phyloP scores from a whole-genome alignment of 2,113 vertebrate species.

The Siphamia tubifer region DNA sequence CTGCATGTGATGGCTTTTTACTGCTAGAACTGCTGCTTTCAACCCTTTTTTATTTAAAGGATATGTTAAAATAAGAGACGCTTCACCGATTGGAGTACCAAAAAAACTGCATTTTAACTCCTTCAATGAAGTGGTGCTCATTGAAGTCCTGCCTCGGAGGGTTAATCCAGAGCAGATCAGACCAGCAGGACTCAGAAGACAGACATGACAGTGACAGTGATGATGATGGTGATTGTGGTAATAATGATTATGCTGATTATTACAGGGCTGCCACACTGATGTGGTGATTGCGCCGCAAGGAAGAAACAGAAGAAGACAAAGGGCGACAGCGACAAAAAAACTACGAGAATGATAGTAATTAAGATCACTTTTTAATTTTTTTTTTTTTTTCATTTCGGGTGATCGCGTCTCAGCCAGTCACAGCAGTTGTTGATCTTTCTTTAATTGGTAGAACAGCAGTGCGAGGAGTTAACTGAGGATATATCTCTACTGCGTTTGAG shows the following conservation, averaged over 20 bases:
- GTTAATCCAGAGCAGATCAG: slow-evolving; percentile 4
- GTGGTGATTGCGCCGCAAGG: slow-evolving; percentile 47
- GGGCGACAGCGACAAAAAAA: slow-evolving; percentile 35
- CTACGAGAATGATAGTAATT: slow-evolving; percentile 38
- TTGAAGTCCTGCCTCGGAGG: slow-evolving; percentile 9
- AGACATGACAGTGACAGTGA: slow-evolving; percentile 40
- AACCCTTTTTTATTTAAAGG: slow-evolving; percentile 25
- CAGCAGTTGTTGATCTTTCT: slow-evolving; percentile 58
- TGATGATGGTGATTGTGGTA: slow-evolving; percentile 63
- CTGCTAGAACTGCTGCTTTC: slow-evolving; percentile 61
- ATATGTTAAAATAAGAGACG: slow-evolving; percentile 23
- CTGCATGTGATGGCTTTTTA: slow-evolving; percentile 63
- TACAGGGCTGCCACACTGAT: slow-evolving; percentile 41
- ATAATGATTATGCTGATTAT: slow-evolving; percentile 66
- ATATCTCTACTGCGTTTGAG: slow-evolving; percentile 33
- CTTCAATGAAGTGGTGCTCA: too few species aligned
- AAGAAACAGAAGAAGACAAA: slow-evolving; percentile 46
- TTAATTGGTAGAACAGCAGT: slow-evolving; percentile 54
- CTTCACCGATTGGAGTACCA: not conserved
- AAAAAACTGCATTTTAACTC: too few species aligned
- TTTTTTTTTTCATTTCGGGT: not conserved
- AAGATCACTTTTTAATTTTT: slow-evolving; percentile 22
- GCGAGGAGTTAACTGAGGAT: slow-evolving; percentile 56
- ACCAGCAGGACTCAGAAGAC: not conserved
- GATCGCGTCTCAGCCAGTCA: slow-evolving; percentile 31